Base-by-base conservation (phyloP, 2,888 invertebrate species). In the Nematopogon swammerdamellus region DNA sequence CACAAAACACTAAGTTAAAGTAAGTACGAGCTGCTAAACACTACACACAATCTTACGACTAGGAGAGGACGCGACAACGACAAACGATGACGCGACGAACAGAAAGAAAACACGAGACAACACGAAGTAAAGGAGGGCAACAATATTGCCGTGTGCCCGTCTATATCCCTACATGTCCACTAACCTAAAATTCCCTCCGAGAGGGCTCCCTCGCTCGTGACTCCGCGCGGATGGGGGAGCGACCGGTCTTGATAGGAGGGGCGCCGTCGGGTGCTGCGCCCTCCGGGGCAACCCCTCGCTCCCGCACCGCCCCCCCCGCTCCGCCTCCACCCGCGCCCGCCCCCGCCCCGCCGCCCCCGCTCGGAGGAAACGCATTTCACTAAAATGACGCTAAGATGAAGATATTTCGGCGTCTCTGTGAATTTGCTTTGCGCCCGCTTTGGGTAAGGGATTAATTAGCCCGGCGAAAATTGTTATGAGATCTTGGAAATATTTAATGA, bases 131-230 rank as follows among this genome's bases (percentile, higher is more conserved):
- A 77, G 72, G 70, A 74, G 75, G 52, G 76, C 79, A 80, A 79
- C 80, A 72, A 75, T 70, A 70, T 70, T 71, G 80, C 76, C 80
- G 80, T 80, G 80, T 79, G 73, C 65, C 69, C 79, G 75, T 74
- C 75, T 74, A 75, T 77, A 80, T 79, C 77, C 73, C 80, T 80
- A 80, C 80, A 80, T 80, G 80, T 74, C 80, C 80, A 80, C 80
- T 80, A 80, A 79, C 72, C 77, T 76, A 77, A 77, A 77, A 76
- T 72, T 72, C 70, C 69, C 73, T 70, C 70, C 60, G 46, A 48
- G 49, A 48, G 44, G 47, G 53, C 45, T 50, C 48, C 49, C 50
- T 50, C 51, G 52, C 52, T 44, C 36, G 11, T 14, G 36, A 8
- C 50, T 48, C 45, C 49, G 49, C 47, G 44, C 45, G 19, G 65